phyloP scores from a whole-genome alignment of 2,888 invertebrate species.

The Coelopa pilipes region DNA sequence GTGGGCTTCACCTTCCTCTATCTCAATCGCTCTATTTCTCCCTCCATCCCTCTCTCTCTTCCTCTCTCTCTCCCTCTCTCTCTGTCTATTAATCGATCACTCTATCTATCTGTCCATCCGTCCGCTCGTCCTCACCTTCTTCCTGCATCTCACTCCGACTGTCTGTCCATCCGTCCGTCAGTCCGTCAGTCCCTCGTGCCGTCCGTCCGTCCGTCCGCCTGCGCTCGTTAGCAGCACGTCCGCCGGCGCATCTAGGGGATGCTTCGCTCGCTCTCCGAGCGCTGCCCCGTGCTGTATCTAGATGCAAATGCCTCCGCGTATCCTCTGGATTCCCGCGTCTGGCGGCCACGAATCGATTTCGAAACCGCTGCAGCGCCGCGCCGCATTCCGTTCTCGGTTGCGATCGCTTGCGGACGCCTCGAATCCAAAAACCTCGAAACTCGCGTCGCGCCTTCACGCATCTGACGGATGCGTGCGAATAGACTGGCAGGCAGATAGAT shows the following conservation, averaged over 20 bases:
- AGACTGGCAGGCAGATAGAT: too few species aligned
- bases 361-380: constrained; percentile 5
- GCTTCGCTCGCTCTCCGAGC: background rate
- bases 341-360: constrained; percentile 15
- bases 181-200: too few species aligned
- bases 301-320: constrained; percentile 24
- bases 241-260: constrained; percentile 27
- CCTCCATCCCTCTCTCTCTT: too few species aligned
- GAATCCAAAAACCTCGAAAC: background rate
- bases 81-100: too few species aligned
- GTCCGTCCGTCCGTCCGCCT: constrained; percentile 35
- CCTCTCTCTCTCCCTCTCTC: too few species aligned
- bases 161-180: constrained; percentile 40
- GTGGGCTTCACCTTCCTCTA: too few species aligned
- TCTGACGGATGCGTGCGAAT: background rate
- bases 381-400: constrained; percentile 29
- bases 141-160: background rate
- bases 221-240: constrained; percentile 52
- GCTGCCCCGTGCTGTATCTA: background rate
- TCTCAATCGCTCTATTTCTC: too few species aligned
- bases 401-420: constrained; percentile 21
- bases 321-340: background rate
- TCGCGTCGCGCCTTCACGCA: background rate
- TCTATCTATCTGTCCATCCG: too few species aligned
- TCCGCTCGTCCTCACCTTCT: too few species aligned